Conservation (phyloP, 1,140 invertebrate genomes). For the Reticulitermes speratus region DNA sequence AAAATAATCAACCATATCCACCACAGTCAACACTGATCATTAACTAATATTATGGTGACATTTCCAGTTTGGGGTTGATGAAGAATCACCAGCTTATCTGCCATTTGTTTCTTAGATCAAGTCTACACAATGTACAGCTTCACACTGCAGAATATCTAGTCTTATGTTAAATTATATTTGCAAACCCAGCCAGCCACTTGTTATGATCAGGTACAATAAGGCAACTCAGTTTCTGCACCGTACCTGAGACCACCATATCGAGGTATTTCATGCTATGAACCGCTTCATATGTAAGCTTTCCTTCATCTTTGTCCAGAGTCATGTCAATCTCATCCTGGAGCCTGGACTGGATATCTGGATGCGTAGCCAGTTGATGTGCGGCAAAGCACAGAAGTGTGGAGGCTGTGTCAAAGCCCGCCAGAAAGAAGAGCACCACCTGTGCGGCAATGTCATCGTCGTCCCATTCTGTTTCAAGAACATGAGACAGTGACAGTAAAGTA, state of each 20-base stretch:
- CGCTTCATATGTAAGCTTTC: constrained; percentile 22
- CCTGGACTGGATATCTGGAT: constrained; percentile 50
- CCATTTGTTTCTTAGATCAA: too few species aligned
- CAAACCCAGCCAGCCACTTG: too few species aligned
- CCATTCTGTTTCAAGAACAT: constrained; percentile 33
- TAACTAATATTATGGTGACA: too few species aligned
- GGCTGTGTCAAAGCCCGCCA: constrained; percentile 53
- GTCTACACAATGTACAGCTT: too few species aligned
- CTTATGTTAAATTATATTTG: too few species aligned
- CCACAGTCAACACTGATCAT: too few species aligned
- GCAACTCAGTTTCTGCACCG: neutral
- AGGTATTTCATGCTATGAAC: constrained; percentile 26
- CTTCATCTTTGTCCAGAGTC: constrained; percentile 28
- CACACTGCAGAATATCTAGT: too few species aligned
- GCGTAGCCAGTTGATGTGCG: constrained; percentile 48
- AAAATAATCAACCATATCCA: too few species aligned
- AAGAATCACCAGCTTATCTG: too few species aligned
- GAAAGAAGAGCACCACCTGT: constrained; percentile 39
- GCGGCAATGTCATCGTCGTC: constrained; percentile 40
- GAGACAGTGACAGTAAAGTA: neutral
- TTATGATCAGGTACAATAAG: too few species aligned
- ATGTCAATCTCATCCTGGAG: constrained; percentile 46
- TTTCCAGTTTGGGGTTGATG: too few species aligned
- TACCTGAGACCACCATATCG: constrained; percentile 29
- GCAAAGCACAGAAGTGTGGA: constrained; percentile 48